These are phyloP conservation scores for Amphiprion clarkii DNA, from an alignment of 2,797 vertebrate species.

Conservation along the genomic window DNA sequence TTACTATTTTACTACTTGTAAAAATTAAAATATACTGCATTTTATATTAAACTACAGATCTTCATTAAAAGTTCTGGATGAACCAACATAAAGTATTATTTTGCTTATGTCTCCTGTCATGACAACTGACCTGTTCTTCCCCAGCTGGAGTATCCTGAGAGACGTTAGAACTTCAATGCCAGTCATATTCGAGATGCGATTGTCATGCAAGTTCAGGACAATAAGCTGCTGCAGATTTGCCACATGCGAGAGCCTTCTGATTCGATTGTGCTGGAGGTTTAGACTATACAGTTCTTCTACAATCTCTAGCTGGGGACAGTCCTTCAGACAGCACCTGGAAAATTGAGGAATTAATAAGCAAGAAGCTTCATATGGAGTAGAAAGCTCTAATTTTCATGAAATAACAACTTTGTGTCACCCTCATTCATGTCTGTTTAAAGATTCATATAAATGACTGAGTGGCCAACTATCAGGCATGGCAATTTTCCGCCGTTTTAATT, in stretches of 20 bases:
- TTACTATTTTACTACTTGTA: background rate
- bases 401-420: background rate
- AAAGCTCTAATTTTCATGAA: background rate
- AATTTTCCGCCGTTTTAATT: too few species aligned
- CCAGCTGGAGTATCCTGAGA: conserved; percentile 92
- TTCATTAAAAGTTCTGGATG: background rate
- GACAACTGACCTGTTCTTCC: conserved; percentile 92
- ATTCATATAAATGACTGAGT: too few species aligned
- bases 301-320: conserved; percentile 89
- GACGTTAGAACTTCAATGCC: conserved; percentile 89
- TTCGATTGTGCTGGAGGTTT: conserved; percentile 94
- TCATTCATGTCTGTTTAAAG: background rate
- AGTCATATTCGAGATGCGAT: conserved; percentile 92
- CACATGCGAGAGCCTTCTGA: conserved; percentile 91
- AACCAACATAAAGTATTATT: background rate
- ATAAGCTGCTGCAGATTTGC: conserved; percentile 90
- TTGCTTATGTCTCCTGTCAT: conserved; percentile 2
- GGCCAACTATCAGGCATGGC: too few species aligned
- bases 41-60: background rate
- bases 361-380: background rate
- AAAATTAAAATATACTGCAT: too few species aligned
- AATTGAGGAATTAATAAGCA: background rate
- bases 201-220: conserved; percentile 94
- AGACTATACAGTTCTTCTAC: conserved; percentile 90
- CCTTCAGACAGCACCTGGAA: conserved; percentile 88